Percentiles rank a stretch among this genome's conserved stretches.
Conservation (phyloP, 2,113 vertebrate genomes). For the Mesembrinibis cayennensis region DNA sequence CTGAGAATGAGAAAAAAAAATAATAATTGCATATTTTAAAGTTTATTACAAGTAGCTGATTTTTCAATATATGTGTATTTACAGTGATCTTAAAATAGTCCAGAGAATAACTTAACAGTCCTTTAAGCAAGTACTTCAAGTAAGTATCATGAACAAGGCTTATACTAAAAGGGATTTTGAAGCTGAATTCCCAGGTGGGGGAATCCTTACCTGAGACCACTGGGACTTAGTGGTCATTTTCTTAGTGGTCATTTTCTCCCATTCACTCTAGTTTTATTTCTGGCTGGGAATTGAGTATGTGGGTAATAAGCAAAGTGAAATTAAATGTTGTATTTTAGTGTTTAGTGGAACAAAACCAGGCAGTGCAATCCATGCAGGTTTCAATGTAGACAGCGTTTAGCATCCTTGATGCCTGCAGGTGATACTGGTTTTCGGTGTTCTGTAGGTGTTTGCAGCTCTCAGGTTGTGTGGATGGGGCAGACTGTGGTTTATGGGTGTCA, state of each 20-base stretch:
- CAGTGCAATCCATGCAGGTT: fast-evolving
- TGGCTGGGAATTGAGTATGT: background rate
- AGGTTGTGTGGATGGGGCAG: background rate
- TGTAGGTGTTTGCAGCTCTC: background rate
- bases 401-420: background rate
- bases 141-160: background rate
- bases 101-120: background rate
- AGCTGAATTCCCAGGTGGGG: background rate
- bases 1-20: background rate
- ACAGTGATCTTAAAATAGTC: background rate
- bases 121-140: background rate
- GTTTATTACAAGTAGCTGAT: background rate
- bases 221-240: background rate
- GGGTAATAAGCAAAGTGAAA: background rate
- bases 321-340: background rate
- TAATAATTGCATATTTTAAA: background rate
- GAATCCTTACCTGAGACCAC: background rate
- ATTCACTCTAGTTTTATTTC: background rate
- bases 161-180: background rate
- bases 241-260: background rate
- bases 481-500: background rate
- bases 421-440: background rate
- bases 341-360: background rate
- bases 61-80: background rate
- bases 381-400: background rate